A percentile compares a stretch with the other conserved stretches of the same genome.
Conservation (phyloP, 2,113 vertebrate species). For the Ctenodactylus gundi region DNA sequence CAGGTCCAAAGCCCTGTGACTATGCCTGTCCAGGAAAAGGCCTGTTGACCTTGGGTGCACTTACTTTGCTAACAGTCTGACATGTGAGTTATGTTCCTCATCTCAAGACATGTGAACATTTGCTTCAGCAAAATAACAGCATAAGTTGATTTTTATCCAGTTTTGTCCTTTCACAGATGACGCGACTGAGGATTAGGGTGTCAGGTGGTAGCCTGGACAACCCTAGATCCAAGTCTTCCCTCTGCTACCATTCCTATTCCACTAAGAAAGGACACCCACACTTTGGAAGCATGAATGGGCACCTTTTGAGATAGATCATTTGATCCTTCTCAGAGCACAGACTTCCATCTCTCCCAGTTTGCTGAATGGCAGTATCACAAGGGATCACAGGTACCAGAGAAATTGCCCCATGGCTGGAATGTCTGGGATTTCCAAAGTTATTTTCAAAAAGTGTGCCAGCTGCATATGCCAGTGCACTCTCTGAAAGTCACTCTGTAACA, state of each 20-base stretch:
- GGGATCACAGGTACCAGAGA: neutral
- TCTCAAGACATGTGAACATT: neutral
- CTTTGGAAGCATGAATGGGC: neutral
- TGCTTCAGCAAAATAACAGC: neutral
- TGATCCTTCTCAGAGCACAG: neutral
- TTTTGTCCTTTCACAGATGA: neutral
- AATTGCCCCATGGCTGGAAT: neutral
- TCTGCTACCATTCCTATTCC: neutral
- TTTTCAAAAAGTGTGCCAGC: neutral
- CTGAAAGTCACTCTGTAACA: neutral
- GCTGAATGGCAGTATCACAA: neutral
- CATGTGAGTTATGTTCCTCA: neutral
- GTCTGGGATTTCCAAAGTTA: neutral
- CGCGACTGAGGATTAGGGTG: neutral
- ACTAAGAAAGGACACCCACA: neutral
- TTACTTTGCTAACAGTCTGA: neutral
- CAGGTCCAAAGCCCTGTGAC: neutral
- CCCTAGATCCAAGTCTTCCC: neutral
- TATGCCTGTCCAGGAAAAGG: neutral
- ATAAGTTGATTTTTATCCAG: neutral
- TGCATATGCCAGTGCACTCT: neutral
- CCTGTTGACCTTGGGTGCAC: accelerated
- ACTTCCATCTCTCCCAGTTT: neutral
- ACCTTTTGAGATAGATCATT: neutral
- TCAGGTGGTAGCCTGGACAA: neutral